phyloP scores from a whole-genome alignment of 1,140 invertebrate genomes.

The Phymastichus coffea region DNA sequence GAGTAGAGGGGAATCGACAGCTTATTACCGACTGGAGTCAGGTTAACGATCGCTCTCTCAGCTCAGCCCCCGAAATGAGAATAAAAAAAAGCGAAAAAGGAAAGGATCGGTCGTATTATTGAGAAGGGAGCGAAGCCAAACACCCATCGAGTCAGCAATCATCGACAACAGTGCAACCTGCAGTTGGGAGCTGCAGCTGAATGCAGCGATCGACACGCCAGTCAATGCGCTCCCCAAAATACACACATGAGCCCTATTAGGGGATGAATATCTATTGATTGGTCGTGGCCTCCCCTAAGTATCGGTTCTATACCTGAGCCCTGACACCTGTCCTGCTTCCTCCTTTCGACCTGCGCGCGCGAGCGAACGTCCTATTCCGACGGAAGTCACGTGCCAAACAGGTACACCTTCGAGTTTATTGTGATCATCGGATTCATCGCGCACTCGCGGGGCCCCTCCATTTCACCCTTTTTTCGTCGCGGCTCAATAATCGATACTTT shows the following conservation, averaged over 20 bases:
- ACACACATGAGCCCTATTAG: conserved; percentile 30
- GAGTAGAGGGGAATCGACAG: background rate
- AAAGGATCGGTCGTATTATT: too few species aligned
- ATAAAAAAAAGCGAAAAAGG: background rate
- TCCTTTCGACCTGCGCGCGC: conserved; percentile 41
- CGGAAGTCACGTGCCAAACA: conserved; percentile 47
- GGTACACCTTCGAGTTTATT: conserved; percentile 36
- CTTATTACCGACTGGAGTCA: background rate
- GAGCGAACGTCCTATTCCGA: conserved; percentile 44
- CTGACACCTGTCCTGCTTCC: conserved; percentile 24
- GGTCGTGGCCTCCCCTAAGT: conserved; percentile 35
- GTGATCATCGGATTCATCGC: background rate
- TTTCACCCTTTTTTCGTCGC: background rate
- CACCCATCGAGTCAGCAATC: conserved; percentile 13
- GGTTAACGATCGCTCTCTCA: background rate
- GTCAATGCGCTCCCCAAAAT: conserved; percentile 3
- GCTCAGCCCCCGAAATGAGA: background rate
- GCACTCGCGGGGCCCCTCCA: background rate
- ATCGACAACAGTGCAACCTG: conserved; percentile 48
- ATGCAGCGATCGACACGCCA: conserved; percentile 43
- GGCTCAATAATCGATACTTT: conserved; percentile 19
- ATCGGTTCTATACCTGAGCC: conserved; percentile 43
- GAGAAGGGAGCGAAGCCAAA: too few species aligned
- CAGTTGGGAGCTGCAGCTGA: conserved; percentile 42
- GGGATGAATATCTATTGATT: conserved; percentile 57